Conservation (phyloP, 2,888 invertebrate species). For the Escarpia spicata region DNA sequence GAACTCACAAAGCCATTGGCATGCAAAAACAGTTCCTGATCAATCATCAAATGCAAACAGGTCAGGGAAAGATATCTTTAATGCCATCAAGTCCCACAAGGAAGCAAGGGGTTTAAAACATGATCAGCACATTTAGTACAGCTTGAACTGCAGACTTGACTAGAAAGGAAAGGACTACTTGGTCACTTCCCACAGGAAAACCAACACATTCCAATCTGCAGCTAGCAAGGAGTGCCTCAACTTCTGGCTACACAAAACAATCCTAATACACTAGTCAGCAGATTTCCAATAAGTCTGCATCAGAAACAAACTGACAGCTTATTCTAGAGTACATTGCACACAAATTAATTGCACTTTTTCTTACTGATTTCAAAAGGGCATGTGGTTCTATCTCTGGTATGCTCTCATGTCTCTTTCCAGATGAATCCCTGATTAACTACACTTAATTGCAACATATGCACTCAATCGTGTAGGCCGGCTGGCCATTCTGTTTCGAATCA, state of each 20-base stretch:
- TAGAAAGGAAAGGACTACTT: no score
- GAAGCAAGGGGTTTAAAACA: no score
- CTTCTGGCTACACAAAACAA: neutral
- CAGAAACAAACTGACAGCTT: neutral
- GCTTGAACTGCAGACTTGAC: no score
- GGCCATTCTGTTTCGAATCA: neutral
- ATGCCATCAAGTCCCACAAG: no score
- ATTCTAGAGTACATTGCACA: neutral
- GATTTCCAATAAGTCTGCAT: neutral
- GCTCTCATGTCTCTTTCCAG: neutral
- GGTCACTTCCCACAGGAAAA: no score
- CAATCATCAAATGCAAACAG: no score
- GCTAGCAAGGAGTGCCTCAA: neutral
- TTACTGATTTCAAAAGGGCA: neutral
- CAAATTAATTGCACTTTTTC: neutral
- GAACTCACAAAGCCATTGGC: neutral
- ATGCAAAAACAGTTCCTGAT: no score
- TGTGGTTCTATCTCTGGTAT: neutral
- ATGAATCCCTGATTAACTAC: neutral
- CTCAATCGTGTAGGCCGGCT: neutral
- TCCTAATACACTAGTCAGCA: neutral
- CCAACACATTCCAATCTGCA: neutral
- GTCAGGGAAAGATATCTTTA: no score
- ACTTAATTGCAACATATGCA: neutral
- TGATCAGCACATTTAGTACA: no score